A percentile compares a stretch with the other conserved stretches of the same genome.
phyloP scores from a whole-genome alignment of 2,113 vertebrate species.

The Apodemus speciosus region DNA sequence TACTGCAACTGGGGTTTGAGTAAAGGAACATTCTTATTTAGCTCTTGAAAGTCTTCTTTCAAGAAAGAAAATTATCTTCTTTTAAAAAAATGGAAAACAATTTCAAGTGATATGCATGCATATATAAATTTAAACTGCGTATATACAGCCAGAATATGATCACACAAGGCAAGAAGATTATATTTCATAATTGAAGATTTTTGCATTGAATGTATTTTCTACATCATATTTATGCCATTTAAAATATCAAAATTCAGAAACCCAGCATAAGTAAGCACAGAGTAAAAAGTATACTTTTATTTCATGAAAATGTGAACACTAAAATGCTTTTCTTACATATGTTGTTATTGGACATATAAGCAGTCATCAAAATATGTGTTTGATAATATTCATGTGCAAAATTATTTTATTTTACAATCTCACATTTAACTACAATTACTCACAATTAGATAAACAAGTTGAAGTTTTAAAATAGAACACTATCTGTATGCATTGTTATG shows the following conservation, averaged over 20 bases:
- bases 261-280: slow-evolving; percentile 59
- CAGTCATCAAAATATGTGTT: neutral
- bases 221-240: slow-evolving; percentile 61
- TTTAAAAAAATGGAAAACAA: slow-evolving; percentile 73
- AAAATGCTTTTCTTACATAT: neutral
- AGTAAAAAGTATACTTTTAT: slow-evolving; percentile 58
- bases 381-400: neutral
- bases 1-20: slow-evolving; percentile 68
- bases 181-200: slow-evolving; percentile 75
- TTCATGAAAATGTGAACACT: slow-evolving; percentile 51
- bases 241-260: slow-evolving; percentile 67
- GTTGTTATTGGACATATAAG: slow-evolving; percentile 8
- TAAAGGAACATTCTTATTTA: slow-evolving; percentile 76
- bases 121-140: slow-evolving; percentile 76
- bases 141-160: slow-evolving; percentile 66
- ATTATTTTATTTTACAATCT: neutral
- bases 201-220: slow-evolving; percentile 58
- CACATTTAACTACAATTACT: slow-evolving; percentile 9
- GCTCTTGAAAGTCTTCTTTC: slow-evolving; percentile 63
- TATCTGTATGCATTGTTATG: neutral
- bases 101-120: slow-evolving; percentile 64
- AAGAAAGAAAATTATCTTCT: slow-evolving; percentile 72
- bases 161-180: slow-evolving; percentile 74
- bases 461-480: neutral
- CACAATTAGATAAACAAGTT: neutral